Evolutionary conservation across 1,140 invertebrate species (phyloP), one percentile per base, ranked within the genome.

Genomic region (Adoxophyes honmai): DNA sequence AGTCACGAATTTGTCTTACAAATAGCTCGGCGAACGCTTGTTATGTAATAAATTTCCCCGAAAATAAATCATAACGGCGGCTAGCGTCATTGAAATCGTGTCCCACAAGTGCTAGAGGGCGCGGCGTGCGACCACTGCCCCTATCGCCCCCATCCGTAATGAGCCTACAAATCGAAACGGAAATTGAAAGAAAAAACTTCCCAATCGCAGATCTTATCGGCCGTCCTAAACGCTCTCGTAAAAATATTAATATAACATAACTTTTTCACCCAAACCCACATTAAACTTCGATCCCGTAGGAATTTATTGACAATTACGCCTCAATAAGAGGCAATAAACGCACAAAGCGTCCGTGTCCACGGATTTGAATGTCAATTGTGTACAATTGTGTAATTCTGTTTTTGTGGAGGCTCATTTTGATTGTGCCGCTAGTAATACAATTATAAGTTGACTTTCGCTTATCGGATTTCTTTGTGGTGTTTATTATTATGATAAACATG

Each of bases 221-320:
- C 54, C 68, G 55, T 78, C 70, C 80, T 88, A 88, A 88, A 88
- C 79, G 85, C 69, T 88, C 85, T 86, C 81, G 83, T 88, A 88
- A 88, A 86, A 88, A 88, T 88, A 88, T 88, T 88, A 88, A 88
- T 88, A 88, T 86, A 88, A 88, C 80, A 86, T 88, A 88, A 88
- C 83, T 88, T 88, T 88, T 88, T 66, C 80, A 88, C 83, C 80
- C 81, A 86, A 88, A 86, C 85, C 85, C 85, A 88, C 83, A 88
- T 88, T 85, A 85, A 85, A 80, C 68, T 81, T 75, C 75, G 76
- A 81, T 85, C 82, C 82, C 82, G 78, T 85, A 82, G 78, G 70
- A 85, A 86, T 88, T 86, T 88, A 88, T 88, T 86, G 85, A 84
- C 85, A 88, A 88, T 88, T 88, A 88, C 79, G 77, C 70, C 71